Base-by-base conservation (phyloP, 2,797 vertebrate genomes). In the Cephalopachus bancanus region DNA sequence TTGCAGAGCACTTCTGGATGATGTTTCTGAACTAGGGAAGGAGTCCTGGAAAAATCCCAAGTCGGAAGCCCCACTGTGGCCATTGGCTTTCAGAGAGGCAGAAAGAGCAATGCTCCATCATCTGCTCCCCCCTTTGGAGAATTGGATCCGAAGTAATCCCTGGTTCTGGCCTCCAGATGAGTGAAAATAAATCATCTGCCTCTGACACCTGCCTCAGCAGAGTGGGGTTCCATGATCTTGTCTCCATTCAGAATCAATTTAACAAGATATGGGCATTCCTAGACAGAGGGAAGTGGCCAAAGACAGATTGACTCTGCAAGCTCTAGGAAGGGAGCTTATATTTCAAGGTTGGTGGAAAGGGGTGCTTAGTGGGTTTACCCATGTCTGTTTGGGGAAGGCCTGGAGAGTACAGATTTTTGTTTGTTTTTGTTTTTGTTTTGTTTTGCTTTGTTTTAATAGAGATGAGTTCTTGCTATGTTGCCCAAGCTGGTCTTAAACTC, bases 211-310 rank as follows among this genome's bases (percentile, higher is more conserved):
- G 65, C 60, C 87, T 59, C 15, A 11, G 72, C 57, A 83, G 55
- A 30, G 65, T 69, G 79, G 76, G 12, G 3, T 17, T 60, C n/a
- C 57, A 49, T 49, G 12, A 17, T 37, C 53, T 51, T 64, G 64
- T 83, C 65, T 88, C 81, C 74, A 11, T 94, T 94, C 80, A 69
- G 64, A 83, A 83, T 94, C 83, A 69, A 4, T 96, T 91, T 72
- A 71, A 89, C 65, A 65, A 49, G 2, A 37, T 92, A 64, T 72
- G 26, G 91, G 76, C 5, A 1, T 51, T 84, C 55, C 57, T 67
- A 11, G 76, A 33, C 53, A 22, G 57, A 90, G 49, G 69, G 19
- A 79, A 15, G 55, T 55, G 62, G 33, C 69, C 15, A 1, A 60
- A 88, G 90, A 67, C 55, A 64, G 76, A 92, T n/a, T 26, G 75